Evolutionary conservation across 2,113 vertebrate genomes (phyloP).

Genomic region (Ardeotis arabs): DNA sequence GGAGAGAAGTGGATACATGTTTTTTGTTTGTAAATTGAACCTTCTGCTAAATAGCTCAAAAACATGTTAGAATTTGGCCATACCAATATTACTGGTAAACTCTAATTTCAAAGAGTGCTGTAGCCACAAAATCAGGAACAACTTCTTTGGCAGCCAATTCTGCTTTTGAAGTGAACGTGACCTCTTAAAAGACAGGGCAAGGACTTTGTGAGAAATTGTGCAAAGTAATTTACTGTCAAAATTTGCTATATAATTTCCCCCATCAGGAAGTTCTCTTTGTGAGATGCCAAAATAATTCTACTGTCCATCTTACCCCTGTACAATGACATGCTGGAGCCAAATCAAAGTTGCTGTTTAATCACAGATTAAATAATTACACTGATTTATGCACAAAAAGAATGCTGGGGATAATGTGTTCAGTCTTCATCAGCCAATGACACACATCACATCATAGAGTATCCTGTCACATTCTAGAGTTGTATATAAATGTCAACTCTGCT

Average conservation of each 20-base stretch:
- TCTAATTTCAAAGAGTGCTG: not conserved
- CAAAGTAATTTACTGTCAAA: conserved; percentile 26
- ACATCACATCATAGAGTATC: not conserved
- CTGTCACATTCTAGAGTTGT: not conserved
- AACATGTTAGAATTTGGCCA: not conserved
- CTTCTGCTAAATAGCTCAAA: not conserved
- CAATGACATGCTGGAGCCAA: not conserved
- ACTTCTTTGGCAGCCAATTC: not conserved
- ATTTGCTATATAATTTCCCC: conserved; percentile 41
- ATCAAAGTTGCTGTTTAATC: not conserved
- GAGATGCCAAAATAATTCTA: conserved; percentile 2
- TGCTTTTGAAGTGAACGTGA: not conserved
- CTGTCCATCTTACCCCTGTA: not conserved
- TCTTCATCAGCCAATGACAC: not conserved
- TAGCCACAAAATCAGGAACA: not conserved
- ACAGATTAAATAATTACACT: conserved; percentile 36
- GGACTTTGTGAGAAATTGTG: not conserved
- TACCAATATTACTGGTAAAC: not conserved
- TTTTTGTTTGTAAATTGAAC: not conserved
- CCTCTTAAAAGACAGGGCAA: not conserved
- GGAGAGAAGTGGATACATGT: not conserved
- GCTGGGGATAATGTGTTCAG: not conserved
- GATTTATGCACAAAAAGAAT: conserved; percentile 1
- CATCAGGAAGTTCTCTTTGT: conserved; percentile 6
- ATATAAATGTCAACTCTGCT: not conserved